These are phyloP conservation scores for Chelmon rostratus DNA, from an alignment of 2,797 vertebrate species.

Conservation along the genomic window DNA sequence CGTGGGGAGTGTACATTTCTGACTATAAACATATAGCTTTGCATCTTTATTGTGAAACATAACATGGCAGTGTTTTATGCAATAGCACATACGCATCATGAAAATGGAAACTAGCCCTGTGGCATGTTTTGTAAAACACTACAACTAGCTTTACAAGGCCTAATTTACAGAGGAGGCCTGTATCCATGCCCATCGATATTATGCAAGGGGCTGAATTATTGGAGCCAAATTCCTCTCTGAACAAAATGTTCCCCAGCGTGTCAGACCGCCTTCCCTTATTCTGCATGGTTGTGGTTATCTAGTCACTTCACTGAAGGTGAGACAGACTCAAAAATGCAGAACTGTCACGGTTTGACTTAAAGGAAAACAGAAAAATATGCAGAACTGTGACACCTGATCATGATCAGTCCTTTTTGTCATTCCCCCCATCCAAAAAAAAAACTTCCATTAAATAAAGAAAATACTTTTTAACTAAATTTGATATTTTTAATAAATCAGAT, in stretches of 20 bases:
- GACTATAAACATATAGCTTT: constrained; percentile 18
- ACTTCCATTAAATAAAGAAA: not conserved
- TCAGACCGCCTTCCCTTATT: constrained; percentile 48
- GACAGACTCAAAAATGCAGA: constrained; percentile 39
- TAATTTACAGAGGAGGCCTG: constrained; percentile 29
- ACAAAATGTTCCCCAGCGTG: constrained; percentile 68
- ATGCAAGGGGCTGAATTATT: constrained; percentile 31
- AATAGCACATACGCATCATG: constrained; percentile 5
- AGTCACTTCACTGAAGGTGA: constrained; percentile 60
- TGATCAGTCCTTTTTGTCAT: not conserved
- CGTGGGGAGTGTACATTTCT: constrained; percentile 21
- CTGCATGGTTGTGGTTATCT: constrained; percentile 73
- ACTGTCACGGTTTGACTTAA: constrained; percentile 13
- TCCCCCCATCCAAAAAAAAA: not conserved
- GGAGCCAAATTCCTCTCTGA: constrained; percentile 61
- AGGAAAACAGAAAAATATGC: constrained; percentile 9
- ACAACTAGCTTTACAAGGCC: constrained; percentile 30
- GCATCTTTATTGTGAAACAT: constrained; percentile 26
- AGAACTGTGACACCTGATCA: not conserved
- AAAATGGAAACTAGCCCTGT: constrained; percentile 27
- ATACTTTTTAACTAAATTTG: not conserved
- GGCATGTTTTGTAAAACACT: constrained; percentile 28
- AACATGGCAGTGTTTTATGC: constrained; percentile 25
- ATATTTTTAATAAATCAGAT: not conserved
- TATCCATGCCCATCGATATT: constrained; percentile 30